Percentiles rank a stretch among this genome's conserved stretches.
Conservation (phyloP, 2,888 invertebrate genomes). For the Malthinus seriepunctatus region DNA sequence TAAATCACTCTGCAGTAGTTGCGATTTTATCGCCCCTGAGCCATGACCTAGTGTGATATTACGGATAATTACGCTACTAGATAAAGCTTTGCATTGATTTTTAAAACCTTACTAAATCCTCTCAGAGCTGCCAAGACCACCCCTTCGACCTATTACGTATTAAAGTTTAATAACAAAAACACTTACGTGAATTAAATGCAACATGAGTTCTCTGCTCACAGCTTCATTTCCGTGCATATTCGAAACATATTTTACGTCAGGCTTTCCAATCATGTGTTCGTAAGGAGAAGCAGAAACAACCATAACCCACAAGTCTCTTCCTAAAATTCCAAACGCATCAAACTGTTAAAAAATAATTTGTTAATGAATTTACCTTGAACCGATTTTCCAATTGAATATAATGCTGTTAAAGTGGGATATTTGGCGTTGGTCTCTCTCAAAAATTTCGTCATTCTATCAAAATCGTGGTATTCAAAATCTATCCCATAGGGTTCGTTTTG, state of each 20-base stretch:
- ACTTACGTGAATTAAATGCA: slow-evolving; percentile 84
- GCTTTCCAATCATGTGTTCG: slow-evolving; percentile 92
- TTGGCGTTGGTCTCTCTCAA: slow-evolving; percentile 77
- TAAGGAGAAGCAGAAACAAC: slow-evolving; percentile 88
- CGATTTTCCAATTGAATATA: slow-evolving; percentile 93
- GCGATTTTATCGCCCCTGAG: too few species aligned
- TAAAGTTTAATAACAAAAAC: not conserved
- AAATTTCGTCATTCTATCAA: slow-evolving; percentile 81
- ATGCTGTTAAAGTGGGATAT: slow-evolving; percentile 84
- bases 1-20: too few species aligned
- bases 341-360: not conserved
- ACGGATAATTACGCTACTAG: too few species aligned
- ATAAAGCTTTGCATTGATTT: too few species aligned
- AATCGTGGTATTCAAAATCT: slow-evolving; percentile 87
- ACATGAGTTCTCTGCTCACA: slow-evolving; percentile 90
- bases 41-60: too few species aligned
- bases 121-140: too few species aligned
- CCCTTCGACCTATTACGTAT: too few species aligned
- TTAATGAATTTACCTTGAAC: slow-evolving; percentile 74
- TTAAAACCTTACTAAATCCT: too few species aligned
- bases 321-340: slow-evolving; percentile 53
- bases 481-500: slow-evolving; percentile 51
- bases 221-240: slow-evolving; percentile 97
- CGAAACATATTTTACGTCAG: slow-evolving; percentile 97
- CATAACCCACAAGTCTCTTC: slow-evolving; percentile 92